Base-by-base conservation (phyloP, 2,888 invertebrate species). In the Eupithecia tripunctaria region DNA sequence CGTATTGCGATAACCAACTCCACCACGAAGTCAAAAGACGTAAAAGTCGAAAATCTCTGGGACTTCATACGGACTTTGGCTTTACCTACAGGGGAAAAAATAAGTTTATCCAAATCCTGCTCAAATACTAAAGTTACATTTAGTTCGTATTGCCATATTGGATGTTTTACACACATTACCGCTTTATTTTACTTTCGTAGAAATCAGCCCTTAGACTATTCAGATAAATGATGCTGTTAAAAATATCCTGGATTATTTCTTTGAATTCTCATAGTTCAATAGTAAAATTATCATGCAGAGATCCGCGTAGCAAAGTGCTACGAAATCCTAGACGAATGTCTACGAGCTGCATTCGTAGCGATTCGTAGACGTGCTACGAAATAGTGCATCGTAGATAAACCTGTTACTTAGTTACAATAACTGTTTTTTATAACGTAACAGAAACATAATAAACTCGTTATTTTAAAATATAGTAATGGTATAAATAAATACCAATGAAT, bases 341-440 rank as follows among this genome's bases (percentile, higher is more conserved):
- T 79, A 79, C 79, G 76, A 66, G 68, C 8, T 72, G 77, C 77
- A 77, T 73, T 72, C 78, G 79, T 79, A 79, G 79, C 56, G 18
- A 21, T 47, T 67, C 73, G 72, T 77, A 77, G 75, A 66, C 56
- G 67, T 27, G 70, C 76, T 74, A 78, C 72, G 73, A 63, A 47
- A 41, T 63, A 69, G 56, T 77, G 74, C 73, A 76, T 70, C 65
- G 51, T 70, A 70, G 72, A n/a, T n/a, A 5, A 63, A n/a, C 12
- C 21, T 36, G 36, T 63, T 36, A 63, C 1, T 25, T 56, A 25
- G 62, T 36, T 36, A 7, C 32, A 36, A 36, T 32, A 32, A 36
- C 29, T 29, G 29, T 18, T 60, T 60, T 8, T 29, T 7, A 25
- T 59, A 59, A 59, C 27, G 14, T 14, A 3, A 59, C 25, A 25